These are phyloP conservation scores for Antheraea yamamai DNA, from an alignment of 2,888 invertebrate genomes.

Conservation along the genomic window DNA sequence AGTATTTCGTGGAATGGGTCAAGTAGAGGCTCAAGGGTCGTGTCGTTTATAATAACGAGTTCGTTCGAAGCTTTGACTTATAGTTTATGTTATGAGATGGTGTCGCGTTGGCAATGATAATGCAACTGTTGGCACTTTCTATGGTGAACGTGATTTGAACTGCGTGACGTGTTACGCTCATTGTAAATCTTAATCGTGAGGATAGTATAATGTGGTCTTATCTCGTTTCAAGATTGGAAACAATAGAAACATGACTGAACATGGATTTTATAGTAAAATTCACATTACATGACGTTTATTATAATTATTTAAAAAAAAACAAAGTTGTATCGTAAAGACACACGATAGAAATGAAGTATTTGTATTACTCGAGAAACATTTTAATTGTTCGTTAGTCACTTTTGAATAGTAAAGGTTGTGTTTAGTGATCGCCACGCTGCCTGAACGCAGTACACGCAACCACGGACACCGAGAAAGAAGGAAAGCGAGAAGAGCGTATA, in stretches of 20 bases:
- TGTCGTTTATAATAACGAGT: conserved; percentile 44
- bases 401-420: too few relatives aligned
- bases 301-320: too few relatives aligned
- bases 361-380: too few relatives aligned
- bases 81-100: conserved; percentile 35
- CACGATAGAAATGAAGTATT: too few relatives aligned
- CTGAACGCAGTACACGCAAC: too few relatives aligned
- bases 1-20: conserved; percentile 51
- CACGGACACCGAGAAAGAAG: too few relatives aligned
- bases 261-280: background rate
- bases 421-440: too few relatives aligned
- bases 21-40: conserved; percentile 38
- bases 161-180: conserved; percentile 30
- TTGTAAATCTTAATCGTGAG: conserved; percentile 12
- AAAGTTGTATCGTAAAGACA: too few relatives aligned
- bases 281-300: background rate
- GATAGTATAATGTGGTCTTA: background rate
- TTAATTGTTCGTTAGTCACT: too few relatives aligned
- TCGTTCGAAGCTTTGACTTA: conserved; percentile 27
- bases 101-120: conserved; percentile 29
- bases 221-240: conserved; percentile 7
- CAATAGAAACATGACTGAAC: background rate
- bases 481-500: too few relatives aligned
- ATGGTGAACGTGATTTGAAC: conserved; percentile 15
- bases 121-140: conserved; percentile 18